Conservation (phyloP, 2,888 invertebrate species). For the Conchocele bisecta region DNA sequence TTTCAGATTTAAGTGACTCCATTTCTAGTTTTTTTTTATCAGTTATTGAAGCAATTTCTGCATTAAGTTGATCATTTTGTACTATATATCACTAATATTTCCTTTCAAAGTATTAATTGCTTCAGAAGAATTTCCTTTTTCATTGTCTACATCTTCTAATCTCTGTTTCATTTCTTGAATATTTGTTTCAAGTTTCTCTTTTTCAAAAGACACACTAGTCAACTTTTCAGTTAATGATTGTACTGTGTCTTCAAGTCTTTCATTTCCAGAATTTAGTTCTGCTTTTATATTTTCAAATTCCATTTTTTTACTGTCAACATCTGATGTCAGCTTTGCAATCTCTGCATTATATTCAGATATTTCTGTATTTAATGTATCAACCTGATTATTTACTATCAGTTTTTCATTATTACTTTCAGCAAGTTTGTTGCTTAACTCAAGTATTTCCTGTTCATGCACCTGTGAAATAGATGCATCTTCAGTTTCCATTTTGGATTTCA, state of each 20-base stretch:
- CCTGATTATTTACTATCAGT: constrained; percentile 22
- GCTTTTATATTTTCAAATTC: constrained; percentile 1
- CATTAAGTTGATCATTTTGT: constrained; percentile 11
- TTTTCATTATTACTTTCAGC: constrained; percentile 40
- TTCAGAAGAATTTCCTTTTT: constrained; percentile 16
- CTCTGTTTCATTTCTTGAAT: too few species aligned
- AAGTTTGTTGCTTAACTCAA: constrained; percentile 27
- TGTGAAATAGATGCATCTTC: constrained; percentile 52
- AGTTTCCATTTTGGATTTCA: constrained; percentile 58
- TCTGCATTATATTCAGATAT: constrained; percentile 31
- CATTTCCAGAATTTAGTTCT: background rate
- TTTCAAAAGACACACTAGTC: too few species aligned
- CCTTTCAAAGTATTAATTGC: constrained; percentile 23
- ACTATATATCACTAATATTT: background rate
- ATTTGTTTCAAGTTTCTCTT: constrained; percentile 16
- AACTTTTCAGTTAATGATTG: constrained; percentile 2
- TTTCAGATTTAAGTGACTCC: background rate
- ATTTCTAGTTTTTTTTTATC: constrained; percentile 17
- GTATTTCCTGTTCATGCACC: constrained; percentile 47
- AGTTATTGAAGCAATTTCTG: background rate
- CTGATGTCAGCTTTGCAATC: constrained; percentile 36
- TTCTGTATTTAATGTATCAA: constrained; percentile 29
- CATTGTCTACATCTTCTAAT: too few species aligned
- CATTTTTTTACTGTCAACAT: background rate
- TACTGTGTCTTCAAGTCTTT: constrained; percentile 9